Percentiles rank a stretch among this genome's conserved stretches.
These are phyloP conservation scores for Elgonia sp. DNA, from an alignment of 2,888 invertebrate genomes.

Conservation along the genomic window DNA sequence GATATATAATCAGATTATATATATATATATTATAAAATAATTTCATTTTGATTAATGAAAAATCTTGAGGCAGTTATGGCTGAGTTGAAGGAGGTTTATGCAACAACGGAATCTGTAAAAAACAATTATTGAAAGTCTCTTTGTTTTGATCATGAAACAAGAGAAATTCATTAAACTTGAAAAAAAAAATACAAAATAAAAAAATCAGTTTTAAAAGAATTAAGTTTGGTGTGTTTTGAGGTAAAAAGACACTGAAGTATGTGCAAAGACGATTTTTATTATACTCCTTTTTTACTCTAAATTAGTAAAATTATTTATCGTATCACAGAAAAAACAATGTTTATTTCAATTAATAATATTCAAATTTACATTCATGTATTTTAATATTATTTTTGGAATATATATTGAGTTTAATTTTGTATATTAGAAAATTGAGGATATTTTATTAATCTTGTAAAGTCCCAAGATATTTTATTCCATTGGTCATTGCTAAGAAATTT, in stretches of 20 bases:
- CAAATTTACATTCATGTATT: too few relatives aligned
- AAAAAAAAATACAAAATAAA: background rate
- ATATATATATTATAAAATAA: constrained; percentile 31
- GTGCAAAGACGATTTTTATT: constrained; percentile 11
- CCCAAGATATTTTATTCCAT: too few relatives aligned
- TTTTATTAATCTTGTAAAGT: too few relatives aligned
- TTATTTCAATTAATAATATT: too few relatives aligned
- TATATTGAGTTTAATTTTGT: too few relatives aligned
- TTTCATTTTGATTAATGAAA: constrained; percentile 34
- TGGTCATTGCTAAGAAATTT: too few relatives aligned
- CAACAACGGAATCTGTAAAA: constrained; percentile 53
- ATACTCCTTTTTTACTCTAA: background rate
- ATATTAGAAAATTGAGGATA: too few relatives aligned
- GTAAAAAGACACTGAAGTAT: background rate
- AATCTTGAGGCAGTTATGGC: constrained; percentile 49
- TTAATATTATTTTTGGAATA: too few relatives aligned
- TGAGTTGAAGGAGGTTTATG: constrained; percentile 38
- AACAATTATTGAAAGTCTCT: constrained; percentile 38
- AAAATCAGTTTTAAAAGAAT: background rate
- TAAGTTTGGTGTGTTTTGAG: background rate
- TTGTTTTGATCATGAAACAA: background rate
- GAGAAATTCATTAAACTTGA: background rate
- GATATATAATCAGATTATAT: constrained; percentile 13
- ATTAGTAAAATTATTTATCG: background rate
- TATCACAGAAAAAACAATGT: too few relatives aligned